Percentiles rank a stretch among this genome's conserved stretches.
Evolutionary conservation across 2,888 invertebrate species (phyloP).

Genomic region (Ophion costatus): DNA sequence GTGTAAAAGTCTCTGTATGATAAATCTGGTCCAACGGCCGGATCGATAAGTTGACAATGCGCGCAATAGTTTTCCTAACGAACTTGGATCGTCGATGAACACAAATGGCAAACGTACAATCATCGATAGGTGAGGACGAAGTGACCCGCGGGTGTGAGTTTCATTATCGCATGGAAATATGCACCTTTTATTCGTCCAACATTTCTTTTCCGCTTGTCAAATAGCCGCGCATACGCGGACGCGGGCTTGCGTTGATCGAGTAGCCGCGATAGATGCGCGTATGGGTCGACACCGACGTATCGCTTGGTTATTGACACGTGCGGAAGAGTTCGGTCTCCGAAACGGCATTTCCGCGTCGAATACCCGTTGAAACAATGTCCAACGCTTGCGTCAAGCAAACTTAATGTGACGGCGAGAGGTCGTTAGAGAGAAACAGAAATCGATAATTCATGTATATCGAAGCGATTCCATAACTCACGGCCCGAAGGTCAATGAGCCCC

Average conservation of each 20-base stretch:
- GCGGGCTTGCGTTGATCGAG: background rate
- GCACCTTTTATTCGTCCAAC: slow-evolving; percentile 9
- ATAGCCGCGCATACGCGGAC: background rate
- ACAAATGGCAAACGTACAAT: slow-evolving; percentile 23
- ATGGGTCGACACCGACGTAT: background rate
- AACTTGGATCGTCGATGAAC: slow-evolving; percentile 8
- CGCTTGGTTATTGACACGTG: slow-evolving; percentile 44
- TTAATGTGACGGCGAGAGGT: background rate
- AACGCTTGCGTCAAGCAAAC: slow-evolving; percentile 12
- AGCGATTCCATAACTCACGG: background rate
- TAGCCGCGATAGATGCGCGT: background rate
- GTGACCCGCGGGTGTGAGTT: slow-evolving; percentile 59
- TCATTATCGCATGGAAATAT: slow-evolving; percentile 47
- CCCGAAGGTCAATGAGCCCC: slow-evolving; percentile 2
- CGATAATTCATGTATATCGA: slow-evolving; percentile 17
- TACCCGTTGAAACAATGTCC: slow-evolving; percentile 7
- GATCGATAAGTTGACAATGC: background rate
- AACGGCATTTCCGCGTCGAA: slow-evolving; percentile 42
- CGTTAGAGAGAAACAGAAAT: slow-evolving; percentile 1
- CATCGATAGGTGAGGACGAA: slow-evolving; percentile 40
- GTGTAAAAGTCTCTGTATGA: background rate
- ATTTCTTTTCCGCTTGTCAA: slow-evolving; percentile 17
- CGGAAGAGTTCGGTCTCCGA: background rate
- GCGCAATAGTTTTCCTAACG: slow-evolving; percentile 24
- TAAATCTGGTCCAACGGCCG: too few species aligned